These are phyloP conservation scores for Polydrusus cervinus DNA, from an alignment of 2,888 invertebrate species.

Conservation along the genomic window DNA sequence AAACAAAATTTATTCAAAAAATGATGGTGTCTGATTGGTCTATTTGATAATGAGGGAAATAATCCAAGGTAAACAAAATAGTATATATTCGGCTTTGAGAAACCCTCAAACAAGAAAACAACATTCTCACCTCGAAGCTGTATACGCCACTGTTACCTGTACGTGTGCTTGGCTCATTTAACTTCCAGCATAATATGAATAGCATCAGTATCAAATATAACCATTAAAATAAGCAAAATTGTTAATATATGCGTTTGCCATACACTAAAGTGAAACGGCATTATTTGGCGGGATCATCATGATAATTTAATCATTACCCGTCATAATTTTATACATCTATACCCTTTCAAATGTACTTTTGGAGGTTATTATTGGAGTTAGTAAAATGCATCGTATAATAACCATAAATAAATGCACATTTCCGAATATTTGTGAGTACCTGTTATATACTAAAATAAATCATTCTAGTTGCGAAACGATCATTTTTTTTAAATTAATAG, in stretches of 20 bases:
- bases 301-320: conserved; percentile 3
- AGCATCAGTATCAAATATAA: background rate
- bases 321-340: conserved; percentile 7
- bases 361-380: conserved; percentile 4
- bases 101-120: too few species aligned
- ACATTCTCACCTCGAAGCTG: background rate
- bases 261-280: background rate
- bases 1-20: too few species aligned
- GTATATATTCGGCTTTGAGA: too few species aligned
- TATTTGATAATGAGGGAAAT: too few species aligned
- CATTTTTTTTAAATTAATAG: too few species aligned
- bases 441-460: background rate
- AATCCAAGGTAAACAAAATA: too few species aligned
- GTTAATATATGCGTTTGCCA: conserved; percentile 4
- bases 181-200: background rate
- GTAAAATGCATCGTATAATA: conserved; percentile 5
- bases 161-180: background rate
- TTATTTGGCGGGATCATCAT: conserved; percentile 12
- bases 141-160: background rate
- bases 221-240: conserved; percentile 12
- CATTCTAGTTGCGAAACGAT: too few species aligned
- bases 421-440: background rate
- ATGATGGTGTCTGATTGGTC: too few species aligned
- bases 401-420: conserved; percentile 7
- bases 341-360: background rate